A percentile compares a stretch with the other conserved stretches of the same genome.
Conservation (phyloP, 2,797 vertebrate genomes). For the Mallotus villosus region DNA sequence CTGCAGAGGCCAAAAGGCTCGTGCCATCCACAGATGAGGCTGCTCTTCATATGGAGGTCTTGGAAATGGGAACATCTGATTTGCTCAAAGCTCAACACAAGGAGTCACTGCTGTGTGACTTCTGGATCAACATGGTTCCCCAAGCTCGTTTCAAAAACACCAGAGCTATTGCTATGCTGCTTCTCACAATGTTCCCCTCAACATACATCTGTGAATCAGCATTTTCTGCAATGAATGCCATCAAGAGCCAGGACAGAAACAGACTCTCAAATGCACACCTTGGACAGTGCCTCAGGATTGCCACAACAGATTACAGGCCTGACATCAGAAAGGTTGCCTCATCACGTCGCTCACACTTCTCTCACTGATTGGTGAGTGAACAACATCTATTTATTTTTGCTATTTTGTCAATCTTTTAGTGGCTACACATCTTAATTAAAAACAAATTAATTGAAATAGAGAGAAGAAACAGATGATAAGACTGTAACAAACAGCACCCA, state of each 20-base stretch:
- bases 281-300: too few species aligned
- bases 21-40: constrained; percentile 20
- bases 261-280: too few species aligned
- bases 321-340: too few species aligned
- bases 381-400: too few species aligned
- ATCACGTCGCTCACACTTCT: too few species aligned
- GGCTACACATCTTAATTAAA: too few species aligned
- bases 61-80: constrained; percentile 22
- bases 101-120: constrained; percentile 7
- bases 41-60: constrained; percentile 27
- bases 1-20: constrained; percentile 24
- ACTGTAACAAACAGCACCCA: too few species aligned
- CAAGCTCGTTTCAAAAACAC: constrained; percentile 3
- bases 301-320: too few species aligned
- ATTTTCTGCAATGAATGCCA: constrained; percentile 4
- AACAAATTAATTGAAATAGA: too few species aligned
- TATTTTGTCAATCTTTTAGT: too few species aligned
- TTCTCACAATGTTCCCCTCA: constrained; percentile 13
- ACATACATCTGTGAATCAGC: constrained; percentile 20
- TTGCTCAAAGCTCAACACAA: constrained; percentile 19
- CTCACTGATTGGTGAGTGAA: too few species aligned
- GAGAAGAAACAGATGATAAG: too few species aligned
- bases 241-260: not conserved
- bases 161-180: not conserved
- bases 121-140: constrained; percentile 13